Evolutionary conservation across 2,888 invertebrate species (phyloP).

Genomic region (Zaprionus obscuricornis): DNA sequence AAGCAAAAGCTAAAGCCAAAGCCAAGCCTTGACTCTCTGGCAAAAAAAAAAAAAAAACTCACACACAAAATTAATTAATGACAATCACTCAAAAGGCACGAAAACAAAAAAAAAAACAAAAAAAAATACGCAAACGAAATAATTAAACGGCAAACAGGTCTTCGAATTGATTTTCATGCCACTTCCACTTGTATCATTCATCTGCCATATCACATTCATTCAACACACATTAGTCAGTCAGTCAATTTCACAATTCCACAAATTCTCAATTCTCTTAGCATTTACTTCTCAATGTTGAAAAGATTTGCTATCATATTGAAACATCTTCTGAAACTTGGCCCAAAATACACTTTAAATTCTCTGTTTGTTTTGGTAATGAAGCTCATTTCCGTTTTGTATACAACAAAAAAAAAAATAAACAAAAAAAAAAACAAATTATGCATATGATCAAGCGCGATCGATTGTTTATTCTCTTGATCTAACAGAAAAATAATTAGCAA

Average conservation of each 20-base stretch:
- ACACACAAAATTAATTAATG: conserved; percentile 77
- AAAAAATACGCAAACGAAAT: conserved; percentile 76
- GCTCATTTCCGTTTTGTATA: conserved; percentile 79
- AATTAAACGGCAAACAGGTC: conserved; percentile 78
- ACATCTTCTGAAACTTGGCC: not conserved
- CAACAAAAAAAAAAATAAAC: conserved; percentile 5
- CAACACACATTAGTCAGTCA: conserved; percentile 67
- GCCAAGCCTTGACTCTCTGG: conserved; percentile 29
- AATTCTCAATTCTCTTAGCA: conserved; percentile 16
- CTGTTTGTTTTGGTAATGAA: conserved; percentile 82
- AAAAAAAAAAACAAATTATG: conserved; percentile 46
- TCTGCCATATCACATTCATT: conserved; percentile 33
- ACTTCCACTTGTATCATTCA: conserved; percentile 14
- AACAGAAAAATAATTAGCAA: too few species aligned
- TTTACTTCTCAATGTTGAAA: conserved; percentile 26
- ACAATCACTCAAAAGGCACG: conserved; percentile 76
- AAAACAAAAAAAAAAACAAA: conserved; percentile 6
- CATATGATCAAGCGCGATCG: too few species aligned
- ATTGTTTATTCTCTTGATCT: too few species aligned
- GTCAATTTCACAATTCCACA: conserved; percentile 24
- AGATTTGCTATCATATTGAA: conserved; percentile 38
- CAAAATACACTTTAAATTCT: too few species aligned
- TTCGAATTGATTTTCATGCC: conserved; percentile 59
- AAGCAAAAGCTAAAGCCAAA: not conserved
- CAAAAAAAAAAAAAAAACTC: conserved; percentile 25